These are phyloP conservation scores for Parapsyche elsis DNA, from an alignment of 1,140 invertebrate species.

Conservation along the genomic window DNA sequence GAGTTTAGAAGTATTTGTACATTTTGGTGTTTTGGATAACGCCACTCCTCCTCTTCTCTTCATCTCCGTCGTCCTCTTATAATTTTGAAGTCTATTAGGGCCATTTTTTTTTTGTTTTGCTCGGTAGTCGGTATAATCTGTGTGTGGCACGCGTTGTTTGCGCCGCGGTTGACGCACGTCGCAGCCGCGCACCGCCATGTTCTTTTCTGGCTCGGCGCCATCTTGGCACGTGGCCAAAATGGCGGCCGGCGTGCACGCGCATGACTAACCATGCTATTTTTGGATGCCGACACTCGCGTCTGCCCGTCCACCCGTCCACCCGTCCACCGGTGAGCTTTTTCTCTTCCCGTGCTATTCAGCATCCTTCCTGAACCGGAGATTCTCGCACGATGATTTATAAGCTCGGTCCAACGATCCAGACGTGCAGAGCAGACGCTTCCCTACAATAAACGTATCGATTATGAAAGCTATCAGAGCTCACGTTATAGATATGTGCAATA, in stretches of 20 bases:
- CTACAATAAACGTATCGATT: too few species aligned
- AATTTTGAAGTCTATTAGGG: neutral
- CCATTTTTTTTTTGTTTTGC: neutral
- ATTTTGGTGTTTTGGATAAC: too few species aligned
- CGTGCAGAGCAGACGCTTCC: too few species aligned
- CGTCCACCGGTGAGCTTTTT: conserved; percentile 8
- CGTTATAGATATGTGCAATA: too few species aligned
- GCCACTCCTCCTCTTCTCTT: too few species aligned
- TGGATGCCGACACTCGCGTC: conserved; percentile 12
- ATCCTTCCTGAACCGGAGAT: conserved; percentile 3
- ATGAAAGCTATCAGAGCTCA: too few species aligned
- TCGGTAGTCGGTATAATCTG: neutral
- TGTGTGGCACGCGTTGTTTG: conserved; percentile 25
- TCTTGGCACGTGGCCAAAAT: conserved; percentile 38
- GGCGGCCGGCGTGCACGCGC: conserved; percentile 37
- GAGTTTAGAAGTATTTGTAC: too few species aligned
- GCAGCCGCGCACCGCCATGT: conserved; percentile 28
- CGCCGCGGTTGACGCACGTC: conserved; percentile 34
- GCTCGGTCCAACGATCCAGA: too few species aligned
- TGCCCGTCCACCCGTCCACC: neutral
- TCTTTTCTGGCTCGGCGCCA: conserved; percentile 33
- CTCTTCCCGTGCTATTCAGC: neutral
- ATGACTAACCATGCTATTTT: conserved; percentile 41
- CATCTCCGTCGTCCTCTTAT: neutral
- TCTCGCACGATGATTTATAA: neutral